These are phyloP conservation scores for Brachyistius frenatus DNA, from an alignment of 2,113 vertebrate species.

Conservation along the genomic window DNA sequence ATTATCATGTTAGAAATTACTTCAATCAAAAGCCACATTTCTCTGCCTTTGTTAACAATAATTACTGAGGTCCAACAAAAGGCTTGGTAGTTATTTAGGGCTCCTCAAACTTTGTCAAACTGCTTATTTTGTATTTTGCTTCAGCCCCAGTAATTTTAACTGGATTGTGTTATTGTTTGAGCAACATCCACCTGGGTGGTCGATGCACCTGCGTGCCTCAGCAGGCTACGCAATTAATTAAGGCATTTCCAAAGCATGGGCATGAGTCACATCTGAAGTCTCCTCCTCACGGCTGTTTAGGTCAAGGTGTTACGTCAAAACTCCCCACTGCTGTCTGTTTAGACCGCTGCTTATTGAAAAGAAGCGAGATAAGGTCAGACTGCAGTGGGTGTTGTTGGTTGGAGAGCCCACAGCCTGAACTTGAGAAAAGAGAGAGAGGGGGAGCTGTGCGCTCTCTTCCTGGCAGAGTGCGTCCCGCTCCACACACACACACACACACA, in stretches of 20 bases:
- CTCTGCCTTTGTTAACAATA: conserved; percentile 26
- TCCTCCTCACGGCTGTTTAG: conserved; percentile 17
- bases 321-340: conserved; percentile 1
- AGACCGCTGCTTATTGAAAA: conserved; percentile 1
- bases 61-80: conserved; percentile 9
- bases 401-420: conserved; percentile 54
- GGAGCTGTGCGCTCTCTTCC: conserved; percentile 64
- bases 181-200: conserved; percentile 71
- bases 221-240: conserved; percentile 66
- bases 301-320: conserved; percentile 9
- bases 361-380: conserved; percentile 27
- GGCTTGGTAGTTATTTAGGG: neutral
- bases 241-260: conserved; percentile 47
- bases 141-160: conserved; percentile 21
- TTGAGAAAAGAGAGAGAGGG: conserved; percentile 34
- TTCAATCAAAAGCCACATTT: neutral
- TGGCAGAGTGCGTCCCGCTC: conserved; percentile 75
- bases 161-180: conserved; percentile 24
- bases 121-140: conserved; percentile 9
- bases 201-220: conserved; percentile 66
- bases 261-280: conserved; percentile 15
- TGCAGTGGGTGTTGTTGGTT: conserved; percentile 58
- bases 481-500: conserved; percentile 17
- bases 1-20: neutral
- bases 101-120: conserved; percentile 14